Conservation (phyloP, 2,888 invertebrate species). For the Eupithecia abbreviata region DNA sequence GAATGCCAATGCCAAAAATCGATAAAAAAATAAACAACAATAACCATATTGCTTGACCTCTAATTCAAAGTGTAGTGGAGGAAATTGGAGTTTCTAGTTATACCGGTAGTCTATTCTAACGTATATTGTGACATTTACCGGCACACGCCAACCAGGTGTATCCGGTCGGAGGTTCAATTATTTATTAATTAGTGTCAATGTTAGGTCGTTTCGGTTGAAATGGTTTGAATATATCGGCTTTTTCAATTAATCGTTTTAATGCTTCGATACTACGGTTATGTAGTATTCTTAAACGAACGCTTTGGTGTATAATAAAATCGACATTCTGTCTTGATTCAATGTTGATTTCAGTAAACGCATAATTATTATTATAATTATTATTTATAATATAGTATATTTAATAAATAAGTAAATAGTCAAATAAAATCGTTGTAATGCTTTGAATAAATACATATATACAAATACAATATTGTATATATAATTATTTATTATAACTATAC, state of each 20-base stretch:
- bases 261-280: not conserved
- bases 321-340: no score
- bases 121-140: slow-evolving; percentile 46
- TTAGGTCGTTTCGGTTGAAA: slow-evolving; percentile 42
- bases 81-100: slow-evolving; percentile 8
- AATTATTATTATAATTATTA: no score
- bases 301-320: not conserved
- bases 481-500: no score
- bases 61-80: not conserved
- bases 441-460: no score
- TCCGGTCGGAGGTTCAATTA: slow-evolving; percentile 45
- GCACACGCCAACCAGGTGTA: slow-evolving; percentile 50
- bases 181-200: slow-evolving; percentile 43
- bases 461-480: no score
- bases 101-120: slow-evolving; percentile 33
- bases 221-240: not conserved
- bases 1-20: slow-evolving; percentile 25
- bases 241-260: slow-evolving; percentile 14
- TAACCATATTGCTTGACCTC: slow-evolving; percentile 11
- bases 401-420: no score
- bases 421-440: no score
- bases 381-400: no score
- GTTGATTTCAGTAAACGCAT: no score
- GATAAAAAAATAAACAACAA: slow-evolving; percentile 14
- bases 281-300: not conserved